Conservation (phyloP, 1,140 invertebrate genomes). For the Argopecten irradians region DNA sequence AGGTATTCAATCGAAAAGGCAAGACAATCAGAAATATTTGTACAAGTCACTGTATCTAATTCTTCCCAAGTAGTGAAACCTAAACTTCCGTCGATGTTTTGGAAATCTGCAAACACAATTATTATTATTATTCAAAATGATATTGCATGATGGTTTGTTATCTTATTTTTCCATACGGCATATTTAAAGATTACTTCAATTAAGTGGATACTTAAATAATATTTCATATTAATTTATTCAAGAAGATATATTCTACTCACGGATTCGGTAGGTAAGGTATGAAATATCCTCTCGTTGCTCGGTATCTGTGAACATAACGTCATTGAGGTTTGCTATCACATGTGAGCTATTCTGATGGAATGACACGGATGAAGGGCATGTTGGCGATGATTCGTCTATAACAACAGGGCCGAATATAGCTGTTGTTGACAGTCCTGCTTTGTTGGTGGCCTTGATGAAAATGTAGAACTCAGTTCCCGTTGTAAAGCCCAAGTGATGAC, state of each 20-base stretch:
- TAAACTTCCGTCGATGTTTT: neutral
- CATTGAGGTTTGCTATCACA: conserved; percentile 35
- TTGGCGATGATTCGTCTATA: conserved; percentile 54
- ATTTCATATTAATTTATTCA: neutral
- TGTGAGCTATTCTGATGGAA: neutral
- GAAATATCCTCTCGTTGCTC: conserved; percentile 47
- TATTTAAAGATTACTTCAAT: neutral
- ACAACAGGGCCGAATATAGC: conserved; percentile 51
- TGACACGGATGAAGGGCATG: conserved; percentile 27
- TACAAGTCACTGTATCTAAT: neutral
- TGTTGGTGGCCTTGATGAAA: conserved; percentile 50
- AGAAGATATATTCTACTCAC: conserved; percentile 25
- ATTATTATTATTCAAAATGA: neutral
- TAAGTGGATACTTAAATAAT: neutral
- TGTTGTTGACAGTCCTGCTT: conserved; percentile 40
- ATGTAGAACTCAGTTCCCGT: conserved; percentile 45
- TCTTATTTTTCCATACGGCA: neutral
- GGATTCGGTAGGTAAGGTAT: conserved; percentile 43
- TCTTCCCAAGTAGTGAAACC: neutral
- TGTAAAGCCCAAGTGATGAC: conserved; percentile 47
- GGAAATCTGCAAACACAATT: neutral
- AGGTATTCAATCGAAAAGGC: conserved; percentile 40
- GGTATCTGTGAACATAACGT: conserved; percentile 33
- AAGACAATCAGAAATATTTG: conserved; percentile 22
- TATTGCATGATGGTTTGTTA: neutral